phyloP scores from a whole-genome alignment of 2,113 vertebrate genomes.

The Hiodon tergisus region DNA sequence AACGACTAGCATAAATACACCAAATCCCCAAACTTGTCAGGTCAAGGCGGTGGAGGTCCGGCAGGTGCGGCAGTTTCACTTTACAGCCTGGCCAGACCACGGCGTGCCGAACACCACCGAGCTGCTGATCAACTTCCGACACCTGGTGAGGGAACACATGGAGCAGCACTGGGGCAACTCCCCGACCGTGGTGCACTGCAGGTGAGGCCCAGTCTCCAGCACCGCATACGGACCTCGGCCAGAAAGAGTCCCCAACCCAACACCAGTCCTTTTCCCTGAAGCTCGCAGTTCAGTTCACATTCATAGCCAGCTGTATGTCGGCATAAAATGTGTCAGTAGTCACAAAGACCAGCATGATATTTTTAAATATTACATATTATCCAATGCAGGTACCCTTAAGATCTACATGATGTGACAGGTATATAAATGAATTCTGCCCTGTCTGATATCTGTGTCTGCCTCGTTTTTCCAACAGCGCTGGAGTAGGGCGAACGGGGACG shows the following conservation, averaged over 20 bases:
- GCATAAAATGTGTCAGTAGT: too few relatives aligned
- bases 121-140: constrained; percentile 84
- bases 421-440: not conserved
- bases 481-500: constrained; percentile 90
- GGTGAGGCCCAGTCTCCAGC: constrained; percentile 56
- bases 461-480: constrained; percentile 66
- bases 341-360: too few relatives aligned
- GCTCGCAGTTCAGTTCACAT: not conserved
- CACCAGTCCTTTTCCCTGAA: not conserved
- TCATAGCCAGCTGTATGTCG: too few relatives aligned
- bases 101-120: constrained; percentile 83
- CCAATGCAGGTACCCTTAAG: too few relatives aligned
- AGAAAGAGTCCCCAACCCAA: too few relatives aligned
- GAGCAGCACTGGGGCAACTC: constrained; percentile 72
- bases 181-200: constrained; percentile 91
- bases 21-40: constrained; percentile 51
- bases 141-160: constrained; percentile 80
- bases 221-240: not conserved
- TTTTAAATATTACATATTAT: too few relatives aligned
- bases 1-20: too few relatives aligned
- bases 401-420: not conserved
- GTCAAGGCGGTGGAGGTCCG: constrained; percentile 63
- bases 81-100: constrained; percentile 92
- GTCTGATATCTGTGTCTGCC: not conserved
- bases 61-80: constrained; percentile 83